Conservation (phyloP, 2,888 invertebrate species). For the Xanthia icteritia region DNA sequence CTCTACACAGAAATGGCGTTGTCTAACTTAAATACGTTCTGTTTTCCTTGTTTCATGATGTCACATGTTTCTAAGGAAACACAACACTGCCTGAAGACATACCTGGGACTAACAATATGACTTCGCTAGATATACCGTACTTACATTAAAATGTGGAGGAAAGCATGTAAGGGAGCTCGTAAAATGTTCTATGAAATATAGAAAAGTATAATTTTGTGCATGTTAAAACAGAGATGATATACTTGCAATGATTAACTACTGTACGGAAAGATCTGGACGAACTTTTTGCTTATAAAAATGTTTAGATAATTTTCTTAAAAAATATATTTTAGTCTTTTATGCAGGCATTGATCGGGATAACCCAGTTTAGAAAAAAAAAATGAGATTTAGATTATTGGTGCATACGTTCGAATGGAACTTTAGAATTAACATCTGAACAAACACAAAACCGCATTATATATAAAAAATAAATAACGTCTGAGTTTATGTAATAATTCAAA, state of each 20-base stretch:
- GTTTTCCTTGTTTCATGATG: constrained; percentile 27
- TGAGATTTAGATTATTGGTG: background rate
- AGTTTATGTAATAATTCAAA: background rate
- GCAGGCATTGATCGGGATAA: background rate
- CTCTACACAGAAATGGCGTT: constrained; percentile 7
- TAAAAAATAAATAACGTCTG: background rate
- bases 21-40: background rate
- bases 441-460: background rate
- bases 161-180: background rate
- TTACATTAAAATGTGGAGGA: constrained; percentile 5
- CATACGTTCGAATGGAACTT: background rate
- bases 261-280: background rate
- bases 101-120: constrained; percentile 41
- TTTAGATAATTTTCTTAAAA: background rate
- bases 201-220: background rate
- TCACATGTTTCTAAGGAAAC: constrained; percentile 34
- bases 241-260: background rate
- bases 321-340: background rate
- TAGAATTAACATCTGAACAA: too few species aligned
- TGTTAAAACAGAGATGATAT: too few species aligned
- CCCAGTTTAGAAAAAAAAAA: background rate
- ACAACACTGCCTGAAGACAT: constrained; percentile 48
- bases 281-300: background rate
- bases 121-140: background rate
- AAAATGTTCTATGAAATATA: constrained; percentile 7